Conservation (phyloP, 2,113 vertebrate genomes). For the Dendrocopos noguchii region DNA sequence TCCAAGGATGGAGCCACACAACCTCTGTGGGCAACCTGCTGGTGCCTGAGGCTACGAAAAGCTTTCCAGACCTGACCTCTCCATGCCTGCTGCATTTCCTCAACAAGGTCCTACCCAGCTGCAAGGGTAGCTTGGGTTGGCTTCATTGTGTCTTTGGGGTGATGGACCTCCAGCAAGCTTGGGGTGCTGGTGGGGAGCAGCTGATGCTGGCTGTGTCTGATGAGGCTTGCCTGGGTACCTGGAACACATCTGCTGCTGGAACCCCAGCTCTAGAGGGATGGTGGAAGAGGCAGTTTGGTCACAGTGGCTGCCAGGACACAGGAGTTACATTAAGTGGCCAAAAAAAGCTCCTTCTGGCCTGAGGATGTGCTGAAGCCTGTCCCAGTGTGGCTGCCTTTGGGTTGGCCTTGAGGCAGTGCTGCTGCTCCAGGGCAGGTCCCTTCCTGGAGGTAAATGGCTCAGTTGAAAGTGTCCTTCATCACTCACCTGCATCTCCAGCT, state of each 20-base stretch:
- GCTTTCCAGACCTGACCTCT: background rate
- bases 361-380: background rate
- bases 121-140: background rate
- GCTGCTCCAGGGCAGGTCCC: background rate
- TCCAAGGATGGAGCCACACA: background rate
- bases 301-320: background rate
- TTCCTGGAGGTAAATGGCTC: background rate
- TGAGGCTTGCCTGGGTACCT: background rate
- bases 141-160: background rate
- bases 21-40: background rate
- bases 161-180: background rate
- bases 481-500: background rate
- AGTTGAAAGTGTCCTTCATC: background rate
- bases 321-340: accelerated
- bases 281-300: background rate
- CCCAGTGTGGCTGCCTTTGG: accelerated
- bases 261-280: background rate
- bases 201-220: background rate
- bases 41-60: background rate
- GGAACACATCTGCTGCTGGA: background rate
- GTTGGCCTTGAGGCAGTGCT: background rate
- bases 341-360: background rate
- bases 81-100: accelerated
- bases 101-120: background rate
- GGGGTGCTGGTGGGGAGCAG: background rate